Conservation (phyloP, 2,113 vertebrate genomes). For the Perca schrenkii region DNA sequence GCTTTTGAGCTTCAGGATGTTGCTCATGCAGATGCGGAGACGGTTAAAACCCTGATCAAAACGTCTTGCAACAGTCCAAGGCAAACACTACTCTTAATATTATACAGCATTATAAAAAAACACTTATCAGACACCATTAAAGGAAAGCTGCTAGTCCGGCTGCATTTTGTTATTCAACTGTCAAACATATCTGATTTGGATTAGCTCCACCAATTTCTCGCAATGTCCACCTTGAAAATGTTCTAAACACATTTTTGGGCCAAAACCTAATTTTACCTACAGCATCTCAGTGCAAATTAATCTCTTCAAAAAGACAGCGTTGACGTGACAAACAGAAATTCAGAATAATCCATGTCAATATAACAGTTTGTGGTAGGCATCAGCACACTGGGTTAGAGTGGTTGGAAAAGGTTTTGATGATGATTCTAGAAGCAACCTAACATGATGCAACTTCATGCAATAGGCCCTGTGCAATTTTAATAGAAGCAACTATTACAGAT, state of each 20-base stretch:
- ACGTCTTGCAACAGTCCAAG: background rate
- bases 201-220: background rate
- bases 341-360: constrained; percentile 11
- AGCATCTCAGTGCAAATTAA: constrained; percentile 21
- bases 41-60: background rate
- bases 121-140: background rate
- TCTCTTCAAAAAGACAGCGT: constrained; percentile 4
- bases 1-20: constrained; percentile 3
- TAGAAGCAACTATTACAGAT: constrained; percentile 17
- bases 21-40: background rate
- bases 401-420: constrained; percentile 21
- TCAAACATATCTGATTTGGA: constrained; percentile 13
- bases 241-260: background rate
- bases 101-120: background rate
- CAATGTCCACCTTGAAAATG: constrained; percentile 26
- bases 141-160: background rate
- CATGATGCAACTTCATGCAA: constrained; percentile 59
- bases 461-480: constrained; percentile 29
- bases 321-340: constrained; percentile 18
- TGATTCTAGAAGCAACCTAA: constrained; percentile 21
- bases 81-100: background rate
- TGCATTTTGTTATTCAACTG: constrained; percentile 6
- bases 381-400: constrained; percentile 1
- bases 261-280: constrained; percentile 19
- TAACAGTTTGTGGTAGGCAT: constrained; percentile 37